Evolutionary conservation across 2,888 invertebrate genomes (phyloP).

Genomic region (Macrophya annulata): DNA sequence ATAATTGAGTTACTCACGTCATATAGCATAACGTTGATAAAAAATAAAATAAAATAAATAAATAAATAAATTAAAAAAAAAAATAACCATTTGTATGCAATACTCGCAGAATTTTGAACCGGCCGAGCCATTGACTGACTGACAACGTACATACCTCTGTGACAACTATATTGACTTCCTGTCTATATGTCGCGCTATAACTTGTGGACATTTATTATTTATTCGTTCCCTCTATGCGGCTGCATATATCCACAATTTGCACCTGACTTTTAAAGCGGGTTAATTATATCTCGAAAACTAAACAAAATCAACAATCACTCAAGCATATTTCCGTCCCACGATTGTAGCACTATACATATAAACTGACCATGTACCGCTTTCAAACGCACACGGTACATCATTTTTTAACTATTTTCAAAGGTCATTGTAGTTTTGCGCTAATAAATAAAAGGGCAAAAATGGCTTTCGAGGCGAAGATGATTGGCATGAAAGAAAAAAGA

Average conservation of each 20-base stretch:
- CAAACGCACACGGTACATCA: neutral
- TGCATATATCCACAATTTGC: slow-evolving; percentile 35
- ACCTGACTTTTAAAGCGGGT: slow-evolving; percentile 46
- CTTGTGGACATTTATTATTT: slow-evolving; percentile 31
- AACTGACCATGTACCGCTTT: neutral
- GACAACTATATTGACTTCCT: slow-evolving; percentile 47
- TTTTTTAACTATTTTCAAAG: neutral
- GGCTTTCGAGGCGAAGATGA: no score
- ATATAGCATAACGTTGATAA: neutral
- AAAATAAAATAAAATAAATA: slow-evolving; percentile 2
- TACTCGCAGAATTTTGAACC: slow-evolving; percentile 39
- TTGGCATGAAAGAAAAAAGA: neutral
- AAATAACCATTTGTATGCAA: slow-evolving; percentile 42
- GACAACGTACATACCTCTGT: slow-evolving; percentile 41
- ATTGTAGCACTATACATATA: neutral
- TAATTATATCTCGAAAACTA: slow-evolving; percentile 21
- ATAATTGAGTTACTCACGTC: slow-evolving; percentile 34
- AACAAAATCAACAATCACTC: slow-evolving; percentile 44
- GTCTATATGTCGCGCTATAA: slow-evolving; percentile 1
- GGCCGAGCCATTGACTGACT: slow-evolving; percentile 47
- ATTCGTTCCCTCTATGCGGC: slow-evolving; percentile 14
- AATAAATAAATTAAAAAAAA: no score
- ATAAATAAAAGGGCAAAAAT: neutral
- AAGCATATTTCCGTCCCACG: slow-evolving; percentile 38
- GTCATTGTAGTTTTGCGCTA: neutral